These are phyloP conservation scores for Lophochroa leadbeateri DNA, from an alignment of 2,113 vertebrate genomes.

Conservation along the genomic window DNA sequence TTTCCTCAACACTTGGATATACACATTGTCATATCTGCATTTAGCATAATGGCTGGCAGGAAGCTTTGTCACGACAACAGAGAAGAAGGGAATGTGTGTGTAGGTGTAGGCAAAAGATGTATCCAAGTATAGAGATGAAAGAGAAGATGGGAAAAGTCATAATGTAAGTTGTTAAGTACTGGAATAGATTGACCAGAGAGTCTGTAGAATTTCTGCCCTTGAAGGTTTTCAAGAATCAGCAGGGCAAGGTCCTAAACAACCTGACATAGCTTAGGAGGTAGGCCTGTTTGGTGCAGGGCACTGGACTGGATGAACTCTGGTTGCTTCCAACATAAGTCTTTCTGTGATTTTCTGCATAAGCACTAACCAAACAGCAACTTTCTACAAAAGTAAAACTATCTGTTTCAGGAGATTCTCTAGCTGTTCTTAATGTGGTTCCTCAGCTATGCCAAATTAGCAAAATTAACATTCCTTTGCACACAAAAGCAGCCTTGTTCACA, in stretches of 20 bases:
- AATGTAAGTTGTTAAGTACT: not conserved
- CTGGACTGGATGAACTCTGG: not conserved
- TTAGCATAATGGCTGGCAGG: not conserved
- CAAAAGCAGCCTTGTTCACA: not conserved
- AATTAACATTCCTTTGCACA: not conserved
- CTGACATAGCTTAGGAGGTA: not conserved
- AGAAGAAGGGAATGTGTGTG: not conserved
- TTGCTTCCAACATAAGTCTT: not conserved
- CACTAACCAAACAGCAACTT: not conserved
- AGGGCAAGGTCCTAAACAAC: not conserved
- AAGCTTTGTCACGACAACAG: not conserved
- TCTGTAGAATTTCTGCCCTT: not conserved
- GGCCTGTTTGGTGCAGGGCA: not conserved
- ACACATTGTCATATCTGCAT: not conserved
- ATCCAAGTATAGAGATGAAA: not conserved
- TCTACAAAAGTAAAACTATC: not conserved
- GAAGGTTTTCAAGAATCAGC: not conserved
- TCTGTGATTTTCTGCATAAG: not conserved
- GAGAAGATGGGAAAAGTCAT: accelerated
- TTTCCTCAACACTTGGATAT: not conserved
- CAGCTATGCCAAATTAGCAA: not conserved
- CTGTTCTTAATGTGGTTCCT: not conserved
- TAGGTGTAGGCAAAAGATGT: not conserved
- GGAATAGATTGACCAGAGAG: not conserved
- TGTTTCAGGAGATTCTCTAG: not conserved